These are phyloP conservation scores for Abramis brama DNA, from an alignment of 2,113 vertebrate species.

Conservation along the genomic window DNA sequence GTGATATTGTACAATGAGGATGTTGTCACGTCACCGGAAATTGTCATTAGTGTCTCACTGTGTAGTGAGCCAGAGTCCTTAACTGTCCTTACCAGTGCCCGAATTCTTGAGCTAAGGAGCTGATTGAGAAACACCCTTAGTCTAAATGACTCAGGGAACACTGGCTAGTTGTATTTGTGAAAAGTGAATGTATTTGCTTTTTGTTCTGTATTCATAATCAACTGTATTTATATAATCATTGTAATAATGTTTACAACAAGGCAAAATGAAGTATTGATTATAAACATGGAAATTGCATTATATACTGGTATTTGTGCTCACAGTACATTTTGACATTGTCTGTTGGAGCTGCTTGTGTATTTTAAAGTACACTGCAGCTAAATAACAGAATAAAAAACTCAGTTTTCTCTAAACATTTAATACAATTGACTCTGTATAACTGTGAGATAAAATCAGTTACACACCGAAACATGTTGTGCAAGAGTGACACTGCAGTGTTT, in stretches of 20 bases:
- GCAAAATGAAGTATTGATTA: not conserved
- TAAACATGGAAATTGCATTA: not conserved
- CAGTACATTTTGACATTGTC: not conserved
- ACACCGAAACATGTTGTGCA: slow-evolving; percentile 31
- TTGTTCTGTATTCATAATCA: slow-evolving; percentile 1
- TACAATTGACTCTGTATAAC: slow-evolving; percentile 2
- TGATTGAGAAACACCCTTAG: too few species aligned
- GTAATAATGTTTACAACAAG: not conserved
- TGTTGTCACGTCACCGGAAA: too few species aligned
- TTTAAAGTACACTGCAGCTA: slow-evolving; percentile 16
- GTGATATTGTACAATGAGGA: too few species aligned
- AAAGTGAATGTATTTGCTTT: not conserved
- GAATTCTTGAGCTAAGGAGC: too few species aligned
- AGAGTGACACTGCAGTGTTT: not conserved
- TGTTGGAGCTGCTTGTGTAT: not conserved
- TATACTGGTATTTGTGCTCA: not conserved
- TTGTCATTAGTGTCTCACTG: too few species aligned
- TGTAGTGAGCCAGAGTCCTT: too few species aligned
- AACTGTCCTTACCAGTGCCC: too few species aligned
- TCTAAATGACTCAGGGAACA: not conserved
- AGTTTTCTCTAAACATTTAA: slow-evolving; percentile 32
- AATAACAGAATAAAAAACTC: not conserved
- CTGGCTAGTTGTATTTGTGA: not conserved
- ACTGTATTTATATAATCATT: not conserved
- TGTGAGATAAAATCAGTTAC: slow-evolving; percentile 36